Conservation (phyloP, 2,113 vertebrate species). For the Channa argus region DNA sequence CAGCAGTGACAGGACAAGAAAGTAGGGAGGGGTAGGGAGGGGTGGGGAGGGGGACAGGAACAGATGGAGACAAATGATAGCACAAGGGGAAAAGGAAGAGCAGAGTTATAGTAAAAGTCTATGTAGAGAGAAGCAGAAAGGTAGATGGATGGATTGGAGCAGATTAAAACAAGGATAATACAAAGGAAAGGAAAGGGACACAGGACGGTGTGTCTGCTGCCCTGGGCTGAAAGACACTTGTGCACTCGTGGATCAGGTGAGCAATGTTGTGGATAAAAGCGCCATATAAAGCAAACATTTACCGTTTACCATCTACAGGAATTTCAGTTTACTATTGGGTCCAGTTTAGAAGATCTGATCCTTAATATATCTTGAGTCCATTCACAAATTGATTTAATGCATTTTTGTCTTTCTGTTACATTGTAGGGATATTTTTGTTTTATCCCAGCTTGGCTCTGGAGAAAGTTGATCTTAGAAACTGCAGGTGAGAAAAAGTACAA, state of each 20-base stretch:
- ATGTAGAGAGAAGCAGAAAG: constrained; percentile 13
- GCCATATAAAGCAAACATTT: too few relatives aligned
- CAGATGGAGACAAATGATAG: constrained; percentile 77
- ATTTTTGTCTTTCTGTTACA: background rate
- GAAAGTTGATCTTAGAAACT: background rate
- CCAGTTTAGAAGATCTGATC: constrained; percentile 26
- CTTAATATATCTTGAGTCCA: constrained; percentile 15
- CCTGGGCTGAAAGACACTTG: constrained; percentile 15
- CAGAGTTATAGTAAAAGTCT: constrained; percentile 22
- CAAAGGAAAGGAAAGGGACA: constrained; percentile 7
- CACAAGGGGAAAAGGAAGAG: constrained; percentile 48
- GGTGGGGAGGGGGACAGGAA: constrained; percentile 40
- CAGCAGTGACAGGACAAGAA: constrained; percentile 68
- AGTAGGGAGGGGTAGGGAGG: constrained; percentile 45
- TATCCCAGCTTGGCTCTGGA: too few relatives aligned
- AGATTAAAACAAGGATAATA: constrained; percentile 11
- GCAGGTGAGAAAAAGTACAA: background rate
- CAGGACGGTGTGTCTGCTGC: constrained; percentile 3
- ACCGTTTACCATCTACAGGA: too few relatives aligned
- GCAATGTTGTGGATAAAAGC: too few relatives aligned
- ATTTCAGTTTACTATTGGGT: background rate
- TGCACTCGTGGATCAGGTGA: too few relatives aligned
- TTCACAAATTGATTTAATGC: constrained; percentile 16
- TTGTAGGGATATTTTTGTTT: background rate
- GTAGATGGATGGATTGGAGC: constrained; percentile 33